Evolutionary conservation across 2,888 invertebrate species (phyloP), one percentile per base, ranked within the genome.

Genomic region (Limulus polyphemus): DNA sequence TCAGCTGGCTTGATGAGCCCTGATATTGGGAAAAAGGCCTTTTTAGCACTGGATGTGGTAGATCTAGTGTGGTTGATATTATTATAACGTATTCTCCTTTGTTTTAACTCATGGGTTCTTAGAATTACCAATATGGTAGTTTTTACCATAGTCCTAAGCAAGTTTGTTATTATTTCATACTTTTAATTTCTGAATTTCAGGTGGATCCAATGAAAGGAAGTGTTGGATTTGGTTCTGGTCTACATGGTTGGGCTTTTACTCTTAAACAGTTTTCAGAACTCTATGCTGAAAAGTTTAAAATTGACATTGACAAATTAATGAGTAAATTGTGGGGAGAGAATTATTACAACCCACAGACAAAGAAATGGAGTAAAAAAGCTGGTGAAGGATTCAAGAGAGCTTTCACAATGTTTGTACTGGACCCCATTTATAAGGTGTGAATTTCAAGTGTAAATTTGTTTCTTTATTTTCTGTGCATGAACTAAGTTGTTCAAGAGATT

Each of bases 181-280:
- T 32, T 32, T 32, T 32, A 32, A 32, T 59, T 32, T 32, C 32
- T 32, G 32, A 32, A 32, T 32, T 32, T 32, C 32, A 84, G 84
- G 85, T 90, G 71, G 95, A 97, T 79, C 98, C 99, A 71, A 90
- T 92, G 79, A 91, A 90, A 81, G 99, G 99, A 72, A 98, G 95
- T 67, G 99, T 99, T 67, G 99, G 99, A 75, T 99, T 99, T 78
- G 99, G 99, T 67, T 97, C 98, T 47, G 99, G 99, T 74, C 89
- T 99, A 68, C 99, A 99, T 78, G 98, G 99, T 69, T 99, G 99
- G 99, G 99, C 98, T 58, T 99, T 99, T 80, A 99, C 99, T 68
- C 84, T 99, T 70, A 99, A 99, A 81, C 97, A 99, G 82, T 99
- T 99, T 81, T 82, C 98, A 57, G 97, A 98, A 80, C 93, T 99